These are phyloP conservation scores for Phalacrocorax pelagicus DNA, from an alignment of 2,113 vertebrate species.

Conservation along the genomic window DNA sequence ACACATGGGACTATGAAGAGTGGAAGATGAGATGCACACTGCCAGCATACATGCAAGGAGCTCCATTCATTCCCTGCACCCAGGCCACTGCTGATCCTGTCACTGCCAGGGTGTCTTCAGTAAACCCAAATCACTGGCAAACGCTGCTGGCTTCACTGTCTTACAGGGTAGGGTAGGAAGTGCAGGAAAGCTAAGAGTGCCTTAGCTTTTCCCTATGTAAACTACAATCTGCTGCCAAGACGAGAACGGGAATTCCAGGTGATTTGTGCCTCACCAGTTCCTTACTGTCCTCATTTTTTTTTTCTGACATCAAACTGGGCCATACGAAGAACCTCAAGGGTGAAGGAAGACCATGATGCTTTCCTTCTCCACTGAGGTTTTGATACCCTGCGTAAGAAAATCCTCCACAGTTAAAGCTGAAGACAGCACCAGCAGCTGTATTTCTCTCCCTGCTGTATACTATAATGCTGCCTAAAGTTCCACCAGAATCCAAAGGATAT, in stretches of 20 bases:
- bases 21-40: not conserved
- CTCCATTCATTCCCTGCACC: not conserved
- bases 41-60: accelerated
- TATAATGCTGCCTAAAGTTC: not conserved
- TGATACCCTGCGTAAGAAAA: not conserved
- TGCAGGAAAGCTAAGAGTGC: not conserved
- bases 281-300: not conserved
- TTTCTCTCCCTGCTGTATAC: not conserved
- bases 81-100: not conserved
- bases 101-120: not conserved
- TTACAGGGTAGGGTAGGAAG: not conserved
- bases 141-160: not conserved
- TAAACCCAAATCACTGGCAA: not conserved
- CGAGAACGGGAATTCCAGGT: not conserved
- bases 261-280: not conserved
- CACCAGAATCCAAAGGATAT: not conserved
- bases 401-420: not conserved
- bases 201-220: not conserved
- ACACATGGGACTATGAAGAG: accelerated
- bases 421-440: not conserved
- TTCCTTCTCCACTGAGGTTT: not conserved
- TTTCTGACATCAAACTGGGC: not conserved
- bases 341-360: not conserved
- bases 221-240: not conserved
- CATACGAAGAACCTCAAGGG: not conserved